Conservation (phyloP, 2,113 vertebrate genomes). For the Paraplagusia blochii region DNA sequence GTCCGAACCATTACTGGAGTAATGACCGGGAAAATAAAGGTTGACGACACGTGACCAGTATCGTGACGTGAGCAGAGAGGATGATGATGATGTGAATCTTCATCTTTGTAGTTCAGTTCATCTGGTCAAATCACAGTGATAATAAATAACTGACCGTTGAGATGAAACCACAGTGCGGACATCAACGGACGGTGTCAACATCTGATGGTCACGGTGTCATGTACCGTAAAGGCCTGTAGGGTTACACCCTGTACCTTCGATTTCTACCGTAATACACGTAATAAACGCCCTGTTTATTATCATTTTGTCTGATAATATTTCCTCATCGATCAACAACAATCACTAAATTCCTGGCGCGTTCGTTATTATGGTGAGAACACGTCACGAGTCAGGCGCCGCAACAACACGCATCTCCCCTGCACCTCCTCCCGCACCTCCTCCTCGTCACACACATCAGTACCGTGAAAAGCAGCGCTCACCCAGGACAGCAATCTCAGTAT, state of each 20-base stretch:
- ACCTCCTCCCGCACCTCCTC: not conserved
- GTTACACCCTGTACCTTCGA: not conserved
- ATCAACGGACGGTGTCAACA: not conserved
- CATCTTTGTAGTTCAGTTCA: too few relatives aligned
- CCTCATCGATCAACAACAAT: conserved; percentile 7
- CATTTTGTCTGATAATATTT: not conserved
- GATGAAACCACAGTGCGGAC: too few relatives aligned
- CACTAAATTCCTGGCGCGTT: conserved; percentile 9
- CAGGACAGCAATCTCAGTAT: conserved; percentile 85
- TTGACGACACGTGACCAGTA: too few relatives aligned
- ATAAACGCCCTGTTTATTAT: too few relatives aligned
- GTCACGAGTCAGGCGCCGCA: conserved; percentile 48
- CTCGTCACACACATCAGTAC: not conserved
- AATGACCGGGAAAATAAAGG: too few relatives aligned
- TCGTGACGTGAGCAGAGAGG: too few relatives aligned
- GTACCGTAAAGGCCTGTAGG: not conserved
- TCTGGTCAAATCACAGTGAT: too few relatives aligned
- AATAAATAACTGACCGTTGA: too few relatives aligned
- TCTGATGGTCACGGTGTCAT: not conserved
- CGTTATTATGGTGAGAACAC: conserved; percentile 37
- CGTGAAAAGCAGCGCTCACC: conserved; percentile 77
- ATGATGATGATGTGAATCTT: too few relatives aligned
- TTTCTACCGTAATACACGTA: conserved; percentile 4
- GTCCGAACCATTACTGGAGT: too few relatives aligned
- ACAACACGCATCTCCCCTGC: conserved; percentile 37